Evolutionary conservation across 2,113 vertebrate species (phyloP).

Genomic region (Gnathonemus longibarbis): DNA sequence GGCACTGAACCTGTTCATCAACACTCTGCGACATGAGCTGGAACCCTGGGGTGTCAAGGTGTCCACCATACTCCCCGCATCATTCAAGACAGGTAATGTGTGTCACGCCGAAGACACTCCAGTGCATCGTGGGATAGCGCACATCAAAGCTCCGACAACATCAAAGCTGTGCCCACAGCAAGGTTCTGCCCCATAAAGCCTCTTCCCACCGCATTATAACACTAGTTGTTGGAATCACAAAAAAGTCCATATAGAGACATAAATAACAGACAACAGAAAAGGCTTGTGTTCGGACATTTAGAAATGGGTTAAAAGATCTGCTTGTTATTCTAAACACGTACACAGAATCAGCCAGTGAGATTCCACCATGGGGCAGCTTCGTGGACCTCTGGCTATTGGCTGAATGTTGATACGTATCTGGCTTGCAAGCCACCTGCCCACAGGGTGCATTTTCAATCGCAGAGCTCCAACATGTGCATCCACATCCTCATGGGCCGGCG

Average conservation of each 20-base stretch:
- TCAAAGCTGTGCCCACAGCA: background rate
- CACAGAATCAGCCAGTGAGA: background rate
- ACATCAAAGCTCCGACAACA: background rate
- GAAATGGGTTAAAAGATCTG: background rate
- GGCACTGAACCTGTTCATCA: slow-evolving; percentile 74
- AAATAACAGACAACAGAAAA: background rate
- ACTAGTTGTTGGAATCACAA: background rate
- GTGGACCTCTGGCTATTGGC: background rate
- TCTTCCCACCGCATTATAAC: background rate
- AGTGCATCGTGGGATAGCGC: background rate
- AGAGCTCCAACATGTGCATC: background rate
- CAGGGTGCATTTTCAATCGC: background rate
- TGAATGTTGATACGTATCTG: background rate
- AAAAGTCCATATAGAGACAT: background rate
- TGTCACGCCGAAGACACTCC: background rate
- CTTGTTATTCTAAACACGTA: background rate
- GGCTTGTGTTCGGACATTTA: background rate
- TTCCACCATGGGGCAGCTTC: background rate
- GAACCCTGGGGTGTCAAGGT: slow-evolving; percentile 83
- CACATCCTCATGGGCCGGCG: background rate
- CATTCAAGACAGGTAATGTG: slow-evolving; percentile 79
- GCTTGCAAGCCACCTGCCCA: background rate
- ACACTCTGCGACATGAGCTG: slow-evolving; percentile 79
- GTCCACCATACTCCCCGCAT: slow-evolving; percentile 76
- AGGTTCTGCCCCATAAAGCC: background rate